Conservation (phyloP, 2,113 vertebrate genomes). For the Ariopsis seemanni region DNA sequence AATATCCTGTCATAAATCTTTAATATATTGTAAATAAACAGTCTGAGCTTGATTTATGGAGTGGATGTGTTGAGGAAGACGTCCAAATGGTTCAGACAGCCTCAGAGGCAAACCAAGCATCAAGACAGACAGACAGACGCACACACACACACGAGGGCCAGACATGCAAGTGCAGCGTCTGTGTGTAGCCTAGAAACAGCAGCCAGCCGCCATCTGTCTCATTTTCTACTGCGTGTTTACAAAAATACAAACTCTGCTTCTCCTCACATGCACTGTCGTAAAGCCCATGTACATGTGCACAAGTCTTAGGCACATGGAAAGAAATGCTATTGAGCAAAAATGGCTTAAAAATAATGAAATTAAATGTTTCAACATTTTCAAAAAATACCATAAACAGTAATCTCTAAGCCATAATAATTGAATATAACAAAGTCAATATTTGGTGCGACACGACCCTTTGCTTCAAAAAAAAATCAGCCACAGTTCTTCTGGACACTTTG, state of each 20-base stretch:
- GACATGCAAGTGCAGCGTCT: slow-evolving; percentile 39
- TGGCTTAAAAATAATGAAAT: too few species aligned
- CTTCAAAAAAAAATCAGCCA: too few species aligned
- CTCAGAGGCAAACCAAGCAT: slow-evolving; percentile 3
- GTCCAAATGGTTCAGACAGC: slow-evolving; percentile 20
- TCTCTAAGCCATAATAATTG: too few species aligned
- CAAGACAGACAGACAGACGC: not conserved
- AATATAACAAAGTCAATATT: too few species aligned
- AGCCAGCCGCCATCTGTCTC: slow-evolving; percentile 29
- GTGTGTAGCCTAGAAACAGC: slow-evolving; percentile 40
- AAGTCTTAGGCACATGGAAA: too few species aligned
- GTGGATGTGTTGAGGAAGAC: not conserved
- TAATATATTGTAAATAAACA: not conserved
- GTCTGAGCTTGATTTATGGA: not conserved
- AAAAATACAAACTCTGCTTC: not conserved
- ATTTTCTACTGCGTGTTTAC: not conserved
- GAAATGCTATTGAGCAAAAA: too few species aligned
- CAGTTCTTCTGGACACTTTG: too few species aligned
- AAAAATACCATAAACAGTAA: too few species aligned
- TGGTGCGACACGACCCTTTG: too few species aligned
- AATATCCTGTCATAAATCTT: not conserved
- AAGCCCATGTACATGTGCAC: not conserved
- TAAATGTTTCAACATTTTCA: too few species aligned
- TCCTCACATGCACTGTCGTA: not conserved
- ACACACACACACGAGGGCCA: slow-evolving; percentile 18